A percentile compares a stretch with the other conserved stretches of the same genome.
Evolutionary conservation across 2,797 vertebrate species (phyloP).

Genomic region (Melanotaenia parkinsoni): DNA sequence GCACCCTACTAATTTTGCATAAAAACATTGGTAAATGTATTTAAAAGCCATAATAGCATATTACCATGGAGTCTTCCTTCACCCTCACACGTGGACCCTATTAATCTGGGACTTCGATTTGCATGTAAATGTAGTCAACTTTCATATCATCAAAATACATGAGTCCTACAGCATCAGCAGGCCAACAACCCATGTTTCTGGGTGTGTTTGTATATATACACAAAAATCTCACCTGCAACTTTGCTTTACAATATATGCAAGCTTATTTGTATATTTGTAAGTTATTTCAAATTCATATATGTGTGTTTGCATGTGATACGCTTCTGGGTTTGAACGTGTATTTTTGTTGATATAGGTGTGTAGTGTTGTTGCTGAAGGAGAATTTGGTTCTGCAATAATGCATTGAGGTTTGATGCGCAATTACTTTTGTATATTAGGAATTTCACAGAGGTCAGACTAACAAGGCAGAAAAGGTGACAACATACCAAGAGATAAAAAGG

Average conservation of each 20-base stretch:
- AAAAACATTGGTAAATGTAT: conserved; percentile 98
- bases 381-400: conserved; percentile 81
- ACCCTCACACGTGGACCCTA: conserved; percentile 87
- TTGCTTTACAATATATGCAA: conserved; percentile 51
- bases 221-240: conserved; percentile 33
- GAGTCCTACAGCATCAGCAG: conserved; percentile 80
- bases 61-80: conserved; percentile 93
- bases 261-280: conserved; percentile 52
- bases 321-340: conserved; percentile 14
- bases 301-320: conserved; percentile 25
- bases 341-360: conserved; percentile 24
- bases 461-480: conserved; percentile 67
- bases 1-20: conserved; percentile 94
- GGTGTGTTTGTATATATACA: conserved; percentile 36
- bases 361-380: conserved; percentile 7
- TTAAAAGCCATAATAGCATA: conserved; percentile 99
- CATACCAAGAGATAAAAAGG: conserved; percentile 90
- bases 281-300: conserved; percentile 49
- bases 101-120: conserved; percentile 99
- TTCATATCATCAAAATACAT: conserved; percentile 99
- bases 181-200: conserved; percentile 49
- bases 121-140: conserved; percentile 99
- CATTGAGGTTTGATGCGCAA: conserved; percentile 93
- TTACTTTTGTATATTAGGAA: conserved; percentile 95
- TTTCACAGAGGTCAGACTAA: conserved; percentile 91